Conservation (phyloP, 1,140 invertebrate genomes). For the Homalodisca vitripennis region DNA sequence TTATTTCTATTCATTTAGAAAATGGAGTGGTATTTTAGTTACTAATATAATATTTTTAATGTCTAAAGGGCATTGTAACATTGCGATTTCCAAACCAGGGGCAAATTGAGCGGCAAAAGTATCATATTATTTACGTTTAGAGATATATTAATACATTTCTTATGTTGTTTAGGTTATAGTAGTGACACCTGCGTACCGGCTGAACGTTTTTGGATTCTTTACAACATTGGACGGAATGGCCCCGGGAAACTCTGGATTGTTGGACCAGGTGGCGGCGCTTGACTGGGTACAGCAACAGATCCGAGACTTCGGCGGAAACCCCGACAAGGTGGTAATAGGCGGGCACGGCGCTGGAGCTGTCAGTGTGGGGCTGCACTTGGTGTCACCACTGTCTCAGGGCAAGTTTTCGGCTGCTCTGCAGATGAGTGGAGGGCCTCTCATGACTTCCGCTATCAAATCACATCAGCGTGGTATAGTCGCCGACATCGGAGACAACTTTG, state of each 20-base stretch:
- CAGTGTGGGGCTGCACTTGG: slow-evolving; percentile 68
- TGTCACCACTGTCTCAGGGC: slow-evolving; percentile 59
- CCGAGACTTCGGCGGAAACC: slow-evolving; percentile 79
- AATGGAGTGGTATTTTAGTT: no score
- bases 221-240: slow-evolving; percentile 77
- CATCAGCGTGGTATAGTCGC: slow-evolving; percentile 56
- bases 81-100: no score
- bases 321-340: slow-evolving; percentile 80
- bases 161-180: slow-evolving; percentile 61
- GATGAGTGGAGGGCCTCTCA: slow-evolving; percentile 71
- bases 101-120: no score
- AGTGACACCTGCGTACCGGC: slow-evolving; percentile 72
- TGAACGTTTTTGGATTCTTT: slow-evolving; percentile 90
- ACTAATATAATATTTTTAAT: no score
- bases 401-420: slow-evolving; percentile 64
- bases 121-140: no score
- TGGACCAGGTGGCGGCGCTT: slow-evolving; percentile 86
- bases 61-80: no score
- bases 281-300: slow-evolving; percentile 87
- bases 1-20: no score
- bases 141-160: no score
- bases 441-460: slow-evolving; percentile 56
- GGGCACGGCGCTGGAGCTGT: slow-evolving; percentile 80
- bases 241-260: slow-evolving; percentile 87
- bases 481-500: slow-evolving; percentile 59